Evolutionary conservation across 2,888 invertebrate genomes (phyloP).

Genomic region (Lochmaea crataegi): DNA sequence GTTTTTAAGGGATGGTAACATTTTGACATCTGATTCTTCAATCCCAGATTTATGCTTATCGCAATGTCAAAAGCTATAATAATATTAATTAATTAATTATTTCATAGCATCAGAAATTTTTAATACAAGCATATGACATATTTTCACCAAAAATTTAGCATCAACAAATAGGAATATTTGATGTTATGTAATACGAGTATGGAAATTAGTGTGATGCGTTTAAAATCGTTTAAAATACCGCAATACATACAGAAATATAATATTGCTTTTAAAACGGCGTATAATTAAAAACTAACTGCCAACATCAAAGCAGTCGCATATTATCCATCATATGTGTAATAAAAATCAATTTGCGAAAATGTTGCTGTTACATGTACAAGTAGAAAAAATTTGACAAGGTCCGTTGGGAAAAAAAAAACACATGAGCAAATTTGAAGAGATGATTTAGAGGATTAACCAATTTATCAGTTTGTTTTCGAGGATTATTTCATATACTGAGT

Average conservation of each 20-base stretch:
- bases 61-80: too few relatives aligned
- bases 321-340: conserved; percentile 15
- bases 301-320: conserved; percentile 26
- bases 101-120: not conserved
- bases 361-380: not conserved
- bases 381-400: too few relatives aligned
- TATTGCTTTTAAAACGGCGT: conserved; percentile 7
- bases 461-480: not conserved
- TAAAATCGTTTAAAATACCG: conserved; percentile 2
- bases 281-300: conserved; percentile 10
- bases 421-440: conserved; percentile 9
- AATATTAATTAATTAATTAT: too few relatives aligned
- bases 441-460: not conserved
- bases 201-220: not conserved
- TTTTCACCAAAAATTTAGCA: not conserved
- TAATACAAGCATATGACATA: not conserved
- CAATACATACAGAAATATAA: conserved; percentile 5
- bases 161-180: not conserved
- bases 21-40: too few relatives aligned
- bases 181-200: not conserved
- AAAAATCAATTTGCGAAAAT: conserved; percentile 25
- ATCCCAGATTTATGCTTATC: too few relatives aligned
- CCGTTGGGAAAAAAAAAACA: not conserved
- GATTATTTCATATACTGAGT: not conserved
- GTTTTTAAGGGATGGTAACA: too few relatives aligned